These are phyloP conservation scores for Drosophila neotestacea DNA, from an alignment of 2,888 invertebrate genomes.

Conservation along the genomic window DNA sequence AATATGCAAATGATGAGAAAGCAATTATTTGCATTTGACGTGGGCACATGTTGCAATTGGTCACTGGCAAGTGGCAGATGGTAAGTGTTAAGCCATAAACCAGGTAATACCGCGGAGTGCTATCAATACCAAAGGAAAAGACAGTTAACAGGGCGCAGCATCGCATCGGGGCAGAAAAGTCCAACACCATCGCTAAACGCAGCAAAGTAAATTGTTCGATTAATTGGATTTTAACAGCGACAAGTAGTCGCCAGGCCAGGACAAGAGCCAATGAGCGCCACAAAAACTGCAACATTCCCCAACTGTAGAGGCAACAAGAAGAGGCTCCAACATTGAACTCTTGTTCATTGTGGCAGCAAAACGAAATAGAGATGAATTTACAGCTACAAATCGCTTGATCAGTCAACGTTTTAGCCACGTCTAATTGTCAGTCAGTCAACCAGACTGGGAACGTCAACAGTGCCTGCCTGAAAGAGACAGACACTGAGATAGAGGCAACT, in stretches of 20 bases:
- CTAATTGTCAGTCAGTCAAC: conserved; percentile 79
- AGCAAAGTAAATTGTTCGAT: conserved; percentile 80
- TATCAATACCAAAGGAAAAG: conserved; percentile 46
- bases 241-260: conserved; percentile 73
- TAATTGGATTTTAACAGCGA: conserved; percentile 81
- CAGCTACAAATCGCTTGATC: conserved; percentile 84
- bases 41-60: neutral
- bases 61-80: neutral
- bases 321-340: conserved; percentile 65
- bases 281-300: conserved; percentile 65
- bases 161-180: conserved; percentile 12
- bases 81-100: conserved; percentile 35
- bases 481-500: conserved; percentile 20
- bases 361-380: conserved; percentile 82
- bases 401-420: conserved; percentile 80
- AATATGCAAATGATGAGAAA: conserved; percentile 12
- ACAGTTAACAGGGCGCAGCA: conserved; percentile 27
- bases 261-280: conserved; percentile 35
- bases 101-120: conserved; percentile 22
- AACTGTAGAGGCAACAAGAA: conserved; percentile 52
- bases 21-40: neutral
- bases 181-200: conserved; percentile 78
- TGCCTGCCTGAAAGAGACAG: conserved; percentile 19
- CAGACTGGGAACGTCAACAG: conserved; percentile 52
- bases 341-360: conserved; percentile 44